Evolutionary conservation across 2,113 vertebrate species (phyloP).

Genomic region (Plotosus lineatus): DNA sequence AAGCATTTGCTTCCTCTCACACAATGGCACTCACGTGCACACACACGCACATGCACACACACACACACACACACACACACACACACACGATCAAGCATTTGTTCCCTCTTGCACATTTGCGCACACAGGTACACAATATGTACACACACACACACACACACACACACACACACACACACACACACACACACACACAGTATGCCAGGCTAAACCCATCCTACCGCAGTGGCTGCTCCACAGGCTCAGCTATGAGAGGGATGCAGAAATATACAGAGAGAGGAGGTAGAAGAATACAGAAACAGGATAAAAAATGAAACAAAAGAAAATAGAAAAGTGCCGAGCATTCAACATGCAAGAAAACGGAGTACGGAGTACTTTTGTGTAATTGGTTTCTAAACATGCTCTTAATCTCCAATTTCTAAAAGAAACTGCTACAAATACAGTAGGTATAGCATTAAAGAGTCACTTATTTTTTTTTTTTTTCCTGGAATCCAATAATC

Average conservation of each 20-base stretch:
- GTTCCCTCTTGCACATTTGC: not conserved
- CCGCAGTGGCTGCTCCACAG: constrained; percentile 94
- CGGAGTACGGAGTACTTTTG: not conserved
- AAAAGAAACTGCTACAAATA: too few relatives aligned
- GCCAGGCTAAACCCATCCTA: constrained; percentile 76
- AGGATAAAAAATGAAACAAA: constrained; percentile 59
- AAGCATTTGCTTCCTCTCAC: not conserved
- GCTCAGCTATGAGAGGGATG: constrained; percentile 84
- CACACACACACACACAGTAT: constrained; percentile 34
- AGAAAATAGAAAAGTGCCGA: constrained; percentile 58
- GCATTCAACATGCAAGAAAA: constrained; percentile 52
- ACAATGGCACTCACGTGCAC: not conserved
- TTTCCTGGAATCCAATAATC: too few relatives aligned
- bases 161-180: constrained; percentile 41
- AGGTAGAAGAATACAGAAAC: constrained; percentile 69
- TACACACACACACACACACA: constrained; percentile 28
- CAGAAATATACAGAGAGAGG: constrained; percentile 78
- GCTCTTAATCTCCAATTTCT: too few relatives aligned
- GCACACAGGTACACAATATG: too few relatives aligned
- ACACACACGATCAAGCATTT: constrained; percentile 23
- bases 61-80: not conserved
- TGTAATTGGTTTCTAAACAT: not conserved
- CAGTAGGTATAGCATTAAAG: too few relatives aligned
- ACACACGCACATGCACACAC: not conserved
- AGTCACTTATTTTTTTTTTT: too few relatives aligned